Evolutionary conservation across 2,797 vertebrate genomes (phyloP), one percentile per base, ranked within the genome.

Genomic region (Sternotherus odoratus): DNA sequence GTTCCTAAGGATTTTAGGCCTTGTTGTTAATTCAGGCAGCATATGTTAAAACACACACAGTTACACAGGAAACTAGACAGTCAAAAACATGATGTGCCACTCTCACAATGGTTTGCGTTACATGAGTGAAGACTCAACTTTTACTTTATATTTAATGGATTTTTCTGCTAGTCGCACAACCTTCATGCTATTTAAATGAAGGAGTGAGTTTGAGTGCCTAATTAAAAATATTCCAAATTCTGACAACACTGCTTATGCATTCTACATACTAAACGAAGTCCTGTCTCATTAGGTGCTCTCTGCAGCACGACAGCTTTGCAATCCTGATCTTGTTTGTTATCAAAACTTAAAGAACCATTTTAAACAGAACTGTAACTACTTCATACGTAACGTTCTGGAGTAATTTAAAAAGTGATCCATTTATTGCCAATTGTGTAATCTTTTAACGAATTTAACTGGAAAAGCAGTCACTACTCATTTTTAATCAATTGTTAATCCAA

Each of bases 1-100:
- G 91, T 72, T 91, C 36, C n/a, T 87, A 86, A 57, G 90, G 94
- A 91, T 89, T 3, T 93, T 48, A 86, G 88, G 1, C 88, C 36
- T 0, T 63, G 88, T 66, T 89, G 86, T 39, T 88, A 46, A 91
- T 2, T 81, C 2, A 46, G 91, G 53, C 9, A 75, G 92, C 91
- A 88, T 77, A 66, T 39, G 1, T 3, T 69, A 46, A 87, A 94
- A 94, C 92, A 84, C 9, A 57, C 85, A 78, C 26, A 60, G 87
- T 60, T 91, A 92, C 81, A 79, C 24, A 23, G 43, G 77, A 82
- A 88, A 82, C 75, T 88, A 69, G 10, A 85, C n/a, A 36, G 63
- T 69, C n/a, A 63, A 83, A 54, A 81, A 17, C 81, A 91, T 69
- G 36, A 69, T 39, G 72, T 12, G 24, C 21, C 54, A 4, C 30